phyloP scores from a whole-genome alignment of 2,888 invertebrate species.

The Caradrina kadenii region DNA sequence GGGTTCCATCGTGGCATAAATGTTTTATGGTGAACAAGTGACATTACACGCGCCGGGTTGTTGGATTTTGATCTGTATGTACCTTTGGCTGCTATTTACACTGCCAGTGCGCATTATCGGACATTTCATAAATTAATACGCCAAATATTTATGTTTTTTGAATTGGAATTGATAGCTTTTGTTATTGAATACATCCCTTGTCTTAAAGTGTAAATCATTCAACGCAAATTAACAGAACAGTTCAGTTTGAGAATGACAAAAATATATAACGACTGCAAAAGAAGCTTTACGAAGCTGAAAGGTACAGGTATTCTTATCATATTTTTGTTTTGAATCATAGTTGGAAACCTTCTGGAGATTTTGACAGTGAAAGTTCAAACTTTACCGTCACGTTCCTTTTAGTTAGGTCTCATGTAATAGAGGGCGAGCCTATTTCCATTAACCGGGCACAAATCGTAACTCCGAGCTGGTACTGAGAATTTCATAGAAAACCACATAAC shows the following conservation, averaged over 20 bases:
- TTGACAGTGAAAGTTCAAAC: too few species aligned
- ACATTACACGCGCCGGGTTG: slow-evolving; percentile 63
- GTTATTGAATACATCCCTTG: not conserved
- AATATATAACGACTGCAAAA: too few species aligned
- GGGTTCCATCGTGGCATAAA: slow-evolving; percentile 63
- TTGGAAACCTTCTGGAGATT: too few species aligned
- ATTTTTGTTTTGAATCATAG: too few species aligned
- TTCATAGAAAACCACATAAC: too few species aligned
- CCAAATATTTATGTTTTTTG: slow-evolving; percentile 54
- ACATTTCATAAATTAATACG: slow-evolving; percentile 41
- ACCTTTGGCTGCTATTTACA: slow-evolving; percentile 52
- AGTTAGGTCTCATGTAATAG: too few species aligned
- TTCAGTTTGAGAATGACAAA: not conserved
- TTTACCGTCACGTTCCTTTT: too few species aligned
- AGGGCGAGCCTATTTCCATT: too few species aligned
- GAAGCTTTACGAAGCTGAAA: too few species aligned
- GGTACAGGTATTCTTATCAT: too few species aligned
- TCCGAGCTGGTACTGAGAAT: too few species aligned
- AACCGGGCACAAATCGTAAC: too few species aligned
- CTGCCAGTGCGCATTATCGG: slow-evolving; percentile 36
- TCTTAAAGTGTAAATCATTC: not conserved
- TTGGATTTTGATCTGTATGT: slow-evolving; percentile 56
- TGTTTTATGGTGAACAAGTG: slow-evolving; percentile 67
- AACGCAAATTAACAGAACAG: not conserved
- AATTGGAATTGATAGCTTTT: slow-evolving; percentile 25